Evolutionary conservation across 2,888 invertebrate genomes (phyloP), one percentile per base, ranked within the genome.

Genomic region (Anticlea derivata): DNA sequence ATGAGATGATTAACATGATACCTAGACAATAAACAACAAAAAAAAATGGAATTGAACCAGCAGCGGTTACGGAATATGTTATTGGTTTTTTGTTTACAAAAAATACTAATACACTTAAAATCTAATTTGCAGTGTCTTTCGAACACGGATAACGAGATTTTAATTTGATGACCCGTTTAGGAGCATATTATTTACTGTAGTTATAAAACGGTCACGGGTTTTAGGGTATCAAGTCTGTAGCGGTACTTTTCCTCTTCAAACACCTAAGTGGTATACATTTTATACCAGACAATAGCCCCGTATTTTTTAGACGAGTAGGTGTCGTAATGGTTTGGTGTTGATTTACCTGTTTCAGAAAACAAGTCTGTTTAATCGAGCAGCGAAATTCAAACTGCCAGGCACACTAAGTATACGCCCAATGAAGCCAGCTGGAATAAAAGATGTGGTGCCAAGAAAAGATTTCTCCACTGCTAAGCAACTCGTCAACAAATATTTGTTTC

Each of bases 401-500:
- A 59, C 52, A 34, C 51, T 20, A 31, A 52, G 2, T 43, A 30
- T 43, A 6, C 30, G 22, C 7, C 27, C 24, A 53, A 69, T 1
- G 71, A 63, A 57, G 65, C 66, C 31, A 24, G 8, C 27, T 22
- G 40, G 22, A 7, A 22, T 38, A 7, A 52, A 38, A 47, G 75
- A 79, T 30, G 79, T 84, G 0, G 30, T 49, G 7, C 73, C 81
- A 4, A 67, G 81, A 58, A 83, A 68, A 70, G 77, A 84, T 24
- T 83, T 81, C 46, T 64, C 73, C 1, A 65, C 66, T 2, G 59
- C 68, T 0, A 67, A 77, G 63, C 68, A 71, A 40, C 67, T 82
- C 6, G 75, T 77, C 0, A 60, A 67, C 8, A 69, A 63, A 11
- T 83, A 83, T 55, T 50, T 82, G 29, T 65, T 50, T 55, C 68